Conservation (phyloP, 2,113 vertebrate species). For the Nannospalax galili region DNA sequence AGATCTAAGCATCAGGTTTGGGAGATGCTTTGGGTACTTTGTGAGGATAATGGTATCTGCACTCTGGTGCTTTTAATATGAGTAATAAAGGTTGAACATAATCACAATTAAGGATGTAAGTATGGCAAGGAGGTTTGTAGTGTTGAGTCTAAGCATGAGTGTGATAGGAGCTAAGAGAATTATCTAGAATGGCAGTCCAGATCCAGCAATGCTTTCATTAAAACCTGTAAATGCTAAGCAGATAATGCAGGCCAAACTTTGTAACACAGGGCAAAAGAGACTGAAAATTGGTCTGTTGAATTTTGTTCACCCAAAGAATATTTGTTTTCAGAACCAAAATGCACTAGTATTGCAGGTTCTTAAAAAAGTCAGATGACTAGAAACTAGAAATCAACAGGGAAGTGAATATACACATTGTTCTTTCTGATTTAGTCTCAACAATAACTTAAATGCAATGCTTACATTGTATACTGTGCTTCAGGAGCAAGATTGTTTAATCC, state of each 20-base stretch:
- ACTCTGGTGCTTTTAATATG: slow-evolving; percentile 62
- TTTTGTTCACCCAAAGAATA: not conserved
- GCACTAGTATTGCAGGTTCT: not conserved
- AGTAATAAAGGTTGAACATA: slow-evolving; percentile 45
- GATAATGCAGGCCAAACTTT: slow-evolving; percentile 59
- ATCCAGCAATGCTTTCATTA: slow-evolving; percentile 16
- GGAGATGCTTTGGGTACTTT: slow-evolving; percentile 77
- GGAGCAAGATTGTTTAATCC: not conserved
- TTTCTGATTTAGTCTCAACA: not conserved
- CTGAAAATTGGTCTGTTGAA: not conserved
- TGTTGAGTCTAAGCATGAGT: slow-evolving; percentile 5
- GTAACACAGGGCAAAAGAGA: slow-evolving; percentile 35
- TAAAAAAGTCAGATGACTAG: slow-evolving; percentile 1
- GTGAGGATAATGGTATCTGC: slow-evolving; percentile 50
- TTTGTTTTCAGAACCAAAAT: not conserved
- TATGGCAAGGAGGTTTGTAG: slow-evolving; percentile 12
- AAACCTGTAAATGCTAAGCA: slow-evolving; percentile 18
- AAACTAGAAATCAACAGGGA: not conserved
- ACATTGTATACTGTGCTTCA: not conserved
- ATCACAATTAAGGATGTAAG: slow-evolving; percentile 59
- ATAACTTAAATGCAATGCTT: not conserved
- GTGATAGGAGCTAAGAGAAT: slow-evolving; percentile 60
- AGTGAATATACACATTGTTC: not conserved
- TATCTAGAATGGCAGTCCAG: not conserved
- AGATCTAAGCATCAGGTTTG: slow-evolving; percentile 81